phyloP scores from a whole-genome alignment of 2,113 vertebrate species.

The Pyrgilauda ruficollis region DNA sequence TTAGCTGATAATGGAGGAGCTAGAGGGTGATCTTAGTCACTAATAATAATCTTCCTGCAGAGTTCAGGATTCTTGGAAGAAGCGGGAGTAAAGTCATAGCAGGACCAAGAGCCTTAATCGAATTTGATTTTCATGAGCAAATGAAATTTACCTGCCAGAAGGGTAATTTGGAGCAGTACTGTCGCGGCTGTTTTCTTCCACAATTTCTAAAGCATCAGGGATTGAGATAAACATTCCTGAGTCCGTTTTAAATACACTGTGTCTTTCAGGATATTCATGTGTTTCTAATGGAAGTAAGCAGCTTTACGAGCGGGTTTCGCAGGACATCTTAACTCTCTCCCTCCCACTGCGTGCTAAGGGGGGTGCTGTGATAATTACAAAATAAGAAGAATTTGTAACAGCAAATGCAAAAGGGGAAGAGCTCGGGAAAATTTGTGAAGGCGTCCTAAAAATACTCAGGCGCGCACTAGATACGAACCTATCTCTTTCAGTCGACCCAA shows the following conservation, averaged over 20 bases:
- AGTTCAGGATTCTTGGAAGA: neutral
- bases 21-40: neutral
- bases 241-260: conserved; percentile 73
- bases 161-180: conserved; percentile 33
- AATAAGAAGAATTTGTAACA: conserved; percentile 41
- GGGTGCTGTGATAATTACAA: conserved; percentile 34
- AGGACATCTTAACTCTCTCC: conserved; percentile 77
- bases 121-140: conserved; percentile 75
- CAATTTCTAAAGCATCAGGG: conserved; percentile 48
- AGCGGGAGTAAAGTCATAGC: neutral
- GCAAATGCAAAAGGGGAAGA: neutral
- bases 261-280: conserved; percentile 79
- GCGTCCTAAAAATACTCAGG: neutral
- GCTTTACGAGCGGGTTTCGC: conserved; percentile 76
- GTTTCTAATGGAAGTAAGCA: conserved; percentile 81
- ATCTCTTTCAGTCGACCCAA: neutral
- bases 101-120: conserved; percentile 45
- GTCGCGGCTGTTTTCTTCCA: conserved; percentile 49
- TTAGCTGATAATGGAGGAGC: neutral
- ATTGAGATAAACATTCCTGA: conserved; percentile 69
- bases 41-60: neutral
- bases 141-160: conserved; percentile 73
- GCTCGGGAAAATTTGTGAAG: neutral
- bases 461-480: neutral
- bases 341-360: conserved; percentile 56